Percentiles rank a stretch among this genome's conserved stretches.
phyloP scores from a whole-genome alignment of 2,113 vertebrate genomes.

The Machaerirhynchus nigripectus region DNA sequence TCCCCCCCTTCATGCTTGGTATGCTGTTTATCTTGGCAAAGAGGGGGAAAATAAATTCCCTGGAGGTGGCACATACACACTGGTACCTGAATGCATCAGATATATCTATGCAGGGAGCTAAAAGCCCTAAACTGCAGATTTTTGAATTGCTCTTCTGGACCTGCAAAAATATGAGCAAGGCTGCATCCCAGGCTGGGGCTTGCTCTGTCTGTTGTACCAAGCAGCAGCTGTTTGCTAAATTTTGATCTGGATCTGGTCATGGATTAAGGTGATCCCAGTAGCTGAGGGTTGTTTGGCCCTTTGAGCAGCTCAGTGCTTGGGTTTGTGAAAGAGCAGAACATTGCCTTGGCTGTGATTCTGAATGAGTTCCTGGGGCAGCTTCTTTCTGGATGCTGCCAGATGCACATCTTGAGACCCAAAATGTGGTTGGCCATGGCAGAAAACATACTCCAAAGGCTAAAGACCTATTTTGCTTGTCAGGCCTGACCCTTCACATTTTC shows the following conservation, averaged over 20 bases:
- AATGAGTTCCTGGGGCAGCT: not conserved
- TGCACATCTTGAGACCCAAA: not conserved
- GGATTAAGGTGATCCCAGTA: not conserved
- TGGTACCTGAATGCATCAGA: slow-evolving; percentile 22
- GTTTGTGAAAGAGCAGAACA: not conserved
- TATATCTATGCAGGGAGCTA: not conserved
- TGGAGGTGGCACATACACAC: not conserved
- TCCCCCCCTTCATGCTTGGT: slow-evolving; percentile 32
- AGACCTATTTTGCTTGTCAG: not conserved
- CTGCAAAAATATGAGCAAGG: not conserved
- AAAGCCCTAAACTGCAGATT: not conserved
- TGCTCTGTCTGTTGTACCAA: accelerated
- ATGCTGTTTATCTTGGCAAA: slow-evolving; percentile 60
- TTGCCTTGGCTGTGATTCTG: not conserved
- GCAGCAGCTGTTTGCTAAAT: not conserved
- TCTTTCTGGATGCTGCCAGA: not conserved
- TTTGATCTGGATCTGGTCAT: not conserved
- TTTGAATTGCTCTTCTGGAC: not conserved
- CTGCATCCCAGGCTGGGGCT: not conserved
- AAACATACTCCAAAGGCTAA: not conserved
- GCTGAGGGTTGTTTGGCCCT: not conserved
- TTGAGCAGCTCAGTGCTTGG: accelerated
- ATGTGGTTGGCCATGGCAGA: not conserved
- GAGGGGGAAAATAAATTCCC: slow-evolving; percentile 51
- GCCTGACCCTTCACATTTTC: not conserved